Evolutionary conservation across 2,797 vertebrate genomes (phyloP).

Genomic region (Sciurus carolinensis): DNA sequence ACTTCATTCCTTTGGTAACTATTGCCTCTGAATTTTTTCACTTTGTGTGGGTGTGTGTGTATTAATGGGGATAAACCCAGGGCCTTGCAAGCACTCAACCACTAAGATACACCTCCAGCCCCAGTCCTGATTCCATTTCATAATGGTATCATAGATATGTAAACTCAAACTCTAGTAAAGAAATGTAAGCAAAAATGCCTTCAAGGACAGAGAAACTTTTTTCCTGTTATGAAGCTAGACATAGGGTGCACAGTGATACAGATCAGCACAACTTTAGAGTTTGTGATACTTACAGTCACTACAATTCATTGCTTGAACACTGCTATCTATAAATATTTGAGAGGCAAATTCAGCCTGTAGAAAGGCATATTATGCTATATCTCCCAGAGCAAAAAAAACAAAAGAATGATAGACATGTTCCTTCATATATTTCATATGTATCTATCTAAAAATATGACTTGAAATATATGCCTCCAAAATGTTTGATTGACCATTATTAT

Average conservation of each 20-base stretch:
- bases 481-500: background rate
- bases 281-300: background rate
- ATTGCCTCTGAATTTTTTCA: background rate
- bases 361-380: background rate
- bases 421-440: background rate
- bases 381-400: background rate
- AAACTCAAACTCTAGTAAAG: background rate
- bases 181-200: background rate
- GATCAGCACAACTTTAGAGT: background rate
- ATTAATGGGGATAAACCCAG: too few species aligned
- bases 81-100: too few species aligned
- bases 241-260: background rate
- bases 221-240: too few species aligned
- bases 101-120: too few species aligned
- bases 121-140: background rate
- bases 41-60: too few species aligned
- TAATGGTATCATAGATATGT: background rate
- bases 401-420: background rate
- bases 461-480: background rate
- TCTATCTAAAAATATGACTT: background rate
- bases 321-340: background rate
- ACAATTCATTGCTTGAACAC: background rate
- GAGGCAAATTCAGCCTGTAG: background rate
- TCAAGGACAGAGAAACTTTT: too few species aligned
- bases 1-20: background rate